Percentiles rank a stretch among this genome's conserved stretches.
Conservation (phyloP, 2,888 invertebrate species). For the Euplagia quadripunctaria region DNA sequence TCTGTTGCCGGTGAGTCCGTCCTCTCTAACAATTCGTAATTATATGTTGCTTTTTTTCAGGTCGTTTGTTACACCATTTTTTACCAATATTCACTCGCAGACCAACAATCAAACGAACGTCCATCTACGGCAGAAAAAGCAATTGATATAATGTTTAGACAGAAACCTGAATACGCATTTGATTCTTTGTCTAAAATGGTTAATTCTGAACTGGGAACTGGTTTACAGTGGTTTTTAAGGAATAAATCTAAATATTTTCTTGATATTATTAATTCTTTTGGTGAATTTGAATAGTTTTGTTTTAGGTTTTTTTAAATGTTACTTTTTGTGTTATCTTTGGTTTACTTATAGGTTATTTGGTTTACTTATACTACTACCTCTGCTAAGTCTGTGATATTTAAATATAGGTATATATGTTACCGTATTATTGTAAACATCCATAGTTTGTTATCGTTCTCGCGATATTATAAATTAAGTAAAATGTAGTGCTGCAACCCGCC, state of each 20-base stretch:
- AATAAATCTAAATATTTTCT: not conserved
- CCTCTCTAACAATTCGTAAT: too few species aligned
- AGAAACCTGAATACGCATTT: not conserved
- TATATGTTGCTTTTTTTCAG: not conserved
- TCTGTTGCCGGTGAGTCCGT: too few species aligned
- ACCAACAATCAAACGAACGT: not conserved
- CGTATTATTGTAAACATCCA: not conserved
- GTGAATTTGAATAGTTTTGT: not conserved
- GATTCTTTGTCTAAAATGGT: not conserved
- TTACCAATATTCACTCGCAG: not conserved
- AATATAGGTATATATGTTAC: not conserved
- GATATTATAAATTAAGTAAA: not conserved
- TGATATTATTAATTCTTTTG: not conserved
- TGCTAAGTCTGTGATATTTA: too few species aligned
- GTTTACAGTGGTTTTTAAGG: not conserved
- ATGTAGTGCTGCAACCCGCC: not conserved
- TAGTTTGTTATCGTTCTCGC: not conserved
- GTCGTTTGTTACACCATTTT: not conserved
- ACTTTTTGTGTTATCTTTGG: too few species aligned
- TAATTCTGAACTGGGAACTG: not conserved
- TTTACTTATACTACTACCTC: too few species aligned
- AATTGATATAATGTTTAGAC: not conserved
- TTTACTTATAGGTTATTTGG: not conserved
- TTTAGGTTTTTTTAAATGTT: not conserved
- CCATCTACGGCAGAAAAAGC: not conserved